phyloP scores from a whole-genome alignment of 2,113 vertebrate species.

The Mormyrus lacerda region DNA sequence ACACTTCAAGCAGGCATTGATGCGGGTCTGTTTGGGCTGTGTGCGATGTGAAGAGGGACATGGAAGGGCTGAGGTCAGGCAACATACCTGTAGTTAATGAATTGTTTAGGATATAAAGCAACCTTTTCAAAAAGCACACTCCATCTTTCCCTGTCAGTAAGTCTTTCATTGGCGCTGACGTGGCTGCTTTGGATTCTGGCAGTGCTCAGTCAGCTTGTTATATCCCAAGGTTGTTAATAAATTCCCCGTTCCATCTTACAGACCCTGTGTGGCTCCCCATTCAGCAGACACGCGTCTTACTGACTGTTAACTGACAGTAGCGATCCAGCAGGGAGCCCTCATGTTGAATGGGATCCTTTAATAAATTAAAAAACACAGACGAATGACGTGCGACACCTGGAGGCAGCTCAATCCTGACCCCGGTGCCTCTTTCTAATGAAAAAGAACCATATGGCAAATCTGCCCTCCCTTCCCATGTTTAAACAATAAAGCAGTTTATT shows the following conservation, averaged over 20 bases:
- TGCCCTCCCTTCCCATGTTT: neutral
- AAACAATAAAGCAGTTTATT: neutral
- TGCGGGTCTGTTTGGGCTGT: neutral
- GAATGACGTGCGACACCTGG: neutral
- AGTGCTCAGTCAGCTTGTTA: neutral
- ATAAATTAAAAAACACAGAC: neutral
- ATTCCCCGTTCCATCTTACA: neutral
- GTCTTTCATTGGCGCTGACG: neutral
- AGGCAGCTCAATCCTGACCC: neutral
- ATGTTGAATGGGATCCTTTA: neutral
- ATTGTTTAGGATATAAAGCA: neutral
- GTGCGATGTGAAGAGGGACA: neutral
- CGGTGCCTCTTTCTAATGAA: neutral
- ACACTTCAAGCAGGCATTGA: neutral
- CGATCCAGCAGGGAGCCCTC: neutral
- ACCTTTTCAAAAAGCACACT: neutral
- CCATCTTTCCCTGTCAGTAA: neutral
- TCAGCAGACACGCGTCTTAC: neutral
- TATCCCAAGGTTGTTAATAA: neutral
- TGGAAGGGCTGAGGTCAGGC: neutral
- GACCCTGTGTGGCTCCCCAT: neutral
- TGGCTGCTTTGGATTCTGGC: neutral
- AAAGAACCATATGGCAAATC: neutral
- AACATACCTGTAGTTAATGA: neutral
- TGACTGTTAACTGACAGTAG: neutral